Evolutionary conservation across 2,888 invertebrate genomes (phyloP), one percentile per base, ranked within the genome.

Genomic region (Lathronympha strigana): DNA sequence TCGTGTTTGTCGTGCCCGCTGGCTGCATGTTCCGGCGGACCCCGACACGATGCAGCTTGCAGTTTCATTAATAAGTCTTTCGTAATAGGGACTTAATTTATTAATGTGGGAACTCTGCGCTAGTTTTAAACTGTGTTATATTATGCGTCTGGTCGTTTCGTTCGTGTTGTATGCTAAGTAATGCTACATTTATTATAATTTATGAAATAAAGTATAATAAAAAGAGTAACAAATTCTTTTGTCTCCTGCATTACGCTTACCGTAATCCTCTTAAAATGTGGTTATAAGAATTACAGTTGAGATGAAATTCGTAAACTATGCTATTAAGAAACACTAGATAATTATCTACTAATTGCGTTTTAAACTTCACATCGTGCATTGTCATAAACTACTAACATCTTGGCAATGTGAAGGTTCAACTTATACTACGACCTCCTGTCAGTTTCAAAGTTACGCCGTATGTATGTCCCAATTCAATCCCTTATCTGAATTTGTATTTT

Each of bases 1-100:
- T 54, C 43, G 60, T 33, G 60, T 53, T 51, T 64, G 58, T 33
- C 60, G 64, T 64, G 60, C 53, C 51, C 17, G 17, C 17, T 15
- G 45, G 19, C 31, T 58, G 33, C 25, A 61, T 17, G 36, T 40
- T 49, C 58, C 36, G 47, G 40, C 13, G 13, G 28, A 17, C 15
- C 45, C 13, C 17, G 2, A 28, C 49, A 19, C 38, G 17, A 57
- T 57, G 55, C 55, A 57, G 55, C 19, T 43, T 57, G 55, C 55
- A 57, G 55, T 28, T 43, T 43, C 57, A 57, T 57, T 57, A 57
- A 57, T 45, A 25, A 40, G 38, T 45, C n/a, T 15, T 43, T 13
- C 9, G 43, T 55, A 9, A n/a, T 40, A 17, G 28, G 40, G 38
- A 43, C 13, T 55, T 45, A 21, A 5, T 53, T 53, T n/a, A 15